phyloP scores from a whole-genome alignment of 2,797 vertebrate genomes.

The Lycodopsis pacificus region DNA sequence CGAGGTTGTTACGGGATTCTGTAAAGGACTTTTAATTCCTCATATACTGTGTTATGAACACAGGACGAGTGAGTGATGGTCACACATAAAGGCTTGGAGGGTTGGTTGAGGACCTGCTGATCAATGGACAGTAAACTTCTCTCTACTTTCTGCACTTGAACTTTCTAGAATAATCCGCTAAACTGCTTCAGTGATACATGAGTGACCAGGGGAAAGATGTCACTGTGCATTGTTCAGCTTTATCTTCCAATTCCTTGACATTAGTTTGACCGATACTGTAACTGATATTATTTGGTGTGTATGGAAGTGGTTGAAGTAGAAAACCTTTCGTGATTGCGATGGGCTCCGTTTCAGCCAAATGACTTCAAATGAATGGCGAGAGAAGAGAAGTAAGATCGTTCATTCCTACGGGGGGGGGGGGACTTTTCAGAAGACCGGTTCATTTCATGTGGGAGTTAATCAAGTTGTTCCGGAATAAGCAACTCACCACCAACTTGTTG shows the following conservation, averaged over 20 bases:
- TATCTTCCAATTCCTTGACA: neutral
- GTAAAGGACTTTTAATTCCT: neutral
- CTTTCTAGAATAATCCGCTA: slow-evolving; percentile 28
- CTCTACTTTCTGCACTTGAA: slow-evolving; percentile 17
- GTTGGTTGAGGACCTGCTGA: neutral
- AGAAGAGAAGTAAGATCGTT: slow-evolving; percentile 31
- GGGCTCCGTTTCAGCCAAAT: slow-evolving; percentile 60
- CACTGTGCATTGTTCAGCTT: slow-evolving; percentile 28
- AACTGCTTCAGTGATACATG: slow-evolving; percentile 14
- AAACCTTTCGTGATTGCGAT: slow-evolving; percentile 46
- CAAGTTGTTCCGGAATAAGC: slow-evolving; percentile 32
- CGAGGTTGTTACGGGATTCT: neutral
- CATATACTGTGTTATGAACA: too few relatives aligned
- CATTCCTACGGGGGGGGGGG: slow-evolving; percentile 22
- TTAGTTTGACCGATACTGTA: neutral
- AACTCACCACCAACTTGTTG: slow-evolving; percentile 50
- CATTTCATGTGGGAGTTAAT: slow-evolving; percentile 18
- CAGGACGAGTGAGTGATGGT: neutral
- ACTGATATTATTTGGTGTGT: slow-evolving; percentile 61
- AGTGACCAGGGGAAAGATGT: slow-evolving; percentile 8
- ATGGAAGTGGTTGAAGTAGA: slow-evolving; percentile 38
- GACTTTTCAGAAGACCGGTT: slow-evolving; percentile 16
- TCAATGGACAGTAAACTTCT: neutral
- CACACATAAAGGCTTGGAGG: neutral
- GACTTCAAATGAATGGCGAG: slow-evolving; percentile 49